Evolutionary conservation across 1,140 invertebrate genomes (phyloP).

Genomic region (Drosophila kurseongensis): DNA sequence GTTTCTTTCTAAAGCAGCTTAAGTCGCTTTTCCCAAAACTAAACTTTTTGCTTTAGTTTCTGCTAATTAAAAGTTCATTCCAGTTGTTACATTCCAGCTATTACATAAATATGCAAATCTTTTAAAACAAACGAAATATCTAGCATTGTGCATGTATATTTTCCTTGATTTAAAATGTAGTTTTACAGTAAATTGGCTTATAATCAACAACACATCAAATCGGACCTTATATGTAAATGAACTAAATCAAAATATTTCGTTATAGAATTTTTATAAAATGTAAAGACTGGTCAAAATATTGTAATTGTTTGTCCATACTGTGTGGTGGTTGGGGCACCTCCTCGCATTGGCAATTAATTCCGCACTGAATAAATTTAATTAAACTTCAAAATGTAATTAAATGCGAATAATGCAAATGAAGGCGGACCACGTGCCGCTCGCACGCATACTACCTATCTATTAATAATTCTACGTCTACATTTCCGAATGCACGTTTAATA

Average conservation of each 20-base stretch:
- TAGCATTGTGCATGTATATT: too few species aligned
- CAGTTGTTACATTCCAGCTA: too few species aligned
- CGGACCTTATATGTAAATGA: not conserved
- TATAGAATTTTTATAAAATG: not conserved
- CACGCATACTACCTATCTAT: not conserved
- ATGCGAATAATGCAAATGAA: conserved; percentile 68
- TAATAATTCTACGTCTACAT: conserved; percentile 2
- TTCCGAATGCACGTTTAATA: conserved; percentile 52
- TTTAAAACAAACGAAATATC: not conserved
- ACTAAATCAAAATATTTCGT: not conserved
- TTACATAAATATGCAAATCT: too few species aligned
- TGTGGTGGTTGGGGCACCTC: not conserved
- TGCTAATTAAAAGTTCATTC: too few species aligned
- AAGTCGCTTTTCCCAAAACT: too few species aligned
- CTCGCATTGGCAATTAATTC: conserved; percentile 68
- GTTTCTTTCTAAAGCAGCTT: too few species aligned
- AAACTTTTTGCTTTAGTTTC: too few species aligned
- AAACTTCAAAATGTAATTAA: conserved; percentile 79
- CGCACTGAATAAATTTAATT: conserved; percentile 77
- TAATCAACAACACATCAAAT: too few species aligned
- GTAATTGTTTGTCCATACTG: not conserved
- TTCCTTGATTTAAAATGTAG: too few species aligned
- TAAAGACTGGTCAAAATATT: not conserved
- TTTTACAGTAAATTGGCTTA: too few species aligned
- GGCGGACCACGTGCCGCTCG: conserved; percentile 47